These are phyloP conservation scores for Drosophila formosana DNA, from an alignment of 2,888 invertebrate species.

Conservation along the genomic window DNA sequence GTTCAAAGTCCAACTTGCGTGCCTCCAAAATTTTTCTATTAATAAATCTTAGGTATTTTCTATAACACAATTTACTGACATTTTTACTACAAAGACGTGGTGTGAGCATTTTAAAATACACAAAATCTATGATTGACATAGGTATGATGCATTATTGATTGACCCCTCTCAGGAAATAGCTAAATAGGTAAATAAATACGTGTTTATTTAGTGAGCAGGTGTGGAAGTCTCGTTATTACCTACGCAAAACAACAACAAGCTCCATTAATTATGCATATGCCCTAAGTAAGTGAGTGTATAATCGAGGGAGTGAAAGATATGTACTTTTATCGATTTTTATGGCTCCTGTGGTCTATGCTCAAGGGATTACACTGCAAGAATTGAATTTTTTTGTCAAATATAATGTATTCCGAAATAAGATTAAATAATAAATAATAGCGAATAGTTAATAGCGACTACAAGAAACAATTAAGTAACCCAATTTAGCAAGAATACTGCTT, in stretches of 20 bases:
- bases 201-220: conserved; percentile 43
- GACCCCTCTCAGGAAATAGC: background rate
- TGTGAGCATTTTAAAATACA: conserved; percentile 35
- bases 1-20: no score
- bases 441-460: no score
- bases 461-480: no score
- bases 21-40: no score
- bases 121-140: conserved; percentile 43
- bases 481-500: no score
- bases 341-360: background rate
- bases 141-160: conserved; percentile 56
- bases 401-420: no score
- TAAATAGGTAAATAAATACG: conserved; percentile 11
- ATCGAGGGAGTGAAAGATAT: conserved; percentile 12
- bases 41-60: no score
- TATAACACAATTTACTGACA: conserved; percentile 33
- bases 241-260: conserved; percentile 17
- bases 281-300: conserved; percentile 15
- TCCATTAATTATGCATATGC: conserved; percentile 33
- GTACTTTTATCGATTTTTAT: conserved; percentile 43
- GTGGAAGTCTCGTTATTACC: conserved; percentile 38
- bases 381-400: background rate
- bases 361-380: conserved; percentile 23
- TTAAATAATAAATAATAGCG: no score
- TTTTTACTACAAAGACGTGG: background rate